phyloP scores from a whole-genome alignment of 2,888 invertebrate genomes.

The Hanleya hanleyi region DNA sequence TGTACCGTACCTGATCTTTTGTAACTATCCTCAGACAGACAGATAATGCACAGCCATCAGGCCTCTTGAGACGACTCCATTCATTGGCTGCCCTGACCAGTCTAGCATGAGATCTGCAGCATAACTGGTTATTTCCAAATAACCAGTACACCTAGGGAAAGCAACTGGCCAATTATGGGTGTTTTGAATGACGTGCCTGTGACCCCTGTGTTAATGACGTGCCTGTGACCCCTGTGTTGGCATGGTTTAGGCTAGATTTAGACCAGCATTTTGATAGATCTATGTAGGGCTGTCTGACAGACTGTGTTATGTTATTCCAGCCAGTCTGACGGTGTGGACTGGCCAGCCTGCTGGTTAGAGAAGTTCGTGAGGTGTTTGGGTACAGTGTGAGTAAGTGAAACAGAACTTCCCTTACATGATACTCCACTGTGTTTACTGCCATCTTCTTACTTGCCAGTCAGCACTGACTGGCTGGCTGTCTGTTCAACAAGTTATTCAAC shows the following conservation, averaged over 20 bases:
- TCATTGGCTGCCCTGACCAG: no score
- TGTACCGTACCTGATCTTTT: no score
- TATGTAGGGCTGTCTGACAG: neutral
- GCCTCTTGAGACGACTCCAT: no score
- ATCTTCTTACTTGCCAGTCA: no score
- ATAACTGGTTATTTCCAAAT: conserved; percentile 3
- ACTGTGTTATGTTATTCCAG: neutral
- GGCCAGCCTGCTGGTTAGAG: neutral
- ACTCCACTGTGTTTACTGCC: no score
- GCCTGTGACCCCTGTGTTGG: neutral
- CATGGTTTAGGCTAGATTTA: conserved; percentile 1
- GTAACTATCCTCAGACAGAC: no score
- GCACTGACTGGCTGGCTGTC: no score
- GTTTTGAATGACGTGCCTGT: conserved; percentile 7
- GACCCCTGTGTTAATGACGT: neutral
- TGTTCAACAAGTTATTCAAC: no score
- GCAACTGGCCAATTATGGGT: conserved; percentile 7
- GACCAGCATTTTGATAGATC: neutral
- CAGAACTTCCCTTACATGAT: no score
- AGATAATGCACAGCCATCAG: no score
- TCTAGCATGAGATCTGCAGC: no score
- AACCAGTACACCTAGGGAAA: neutral
- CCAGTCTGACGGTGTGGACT: no score
- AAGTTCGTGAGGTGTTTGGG: neutral
- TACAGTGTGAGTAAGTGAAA: neutral